A percentile compares a stretch with the other conserved stretches of the same genome.
Conservation (phyloP, 1,140 invertebrate genomes). For the Battus philenor region DNA sequence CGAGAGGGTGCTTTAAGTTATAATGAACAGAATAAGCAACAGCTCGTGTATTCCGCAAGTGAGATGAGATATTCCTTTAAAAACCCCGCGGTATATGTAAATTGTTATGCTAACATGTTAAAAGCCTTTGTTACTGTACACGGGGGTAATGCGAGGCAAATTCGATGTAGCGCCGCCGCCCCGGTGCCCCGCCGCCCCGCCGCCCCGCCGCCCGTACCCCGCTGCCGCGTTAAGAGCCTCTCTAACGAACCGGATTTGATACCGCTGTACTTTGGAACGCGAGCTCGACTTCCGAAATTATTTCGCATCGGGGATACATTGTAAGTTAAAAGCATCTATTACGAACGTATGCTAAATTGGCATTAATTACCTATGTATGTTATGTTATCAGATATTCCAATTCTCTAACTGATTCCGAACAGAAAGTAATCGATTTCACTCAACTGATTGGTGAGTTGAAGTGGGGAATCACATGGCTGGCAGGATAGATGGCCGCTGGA, state of each 20-base stretch:
- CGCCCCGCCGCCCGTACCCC: slow-evolving; percentile 3
- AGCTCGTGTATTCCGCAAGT: too few relatives aligned
- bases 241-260: slow-evolving; percentile 17
- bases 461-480: too few relatives aligned
- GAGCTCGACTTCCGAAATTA: slow-evolving; percentile 8
- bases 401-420: too few relatives aligned
- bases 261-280: slow-evolving; percentile 5
- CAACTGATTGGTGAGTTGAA: too few relatives aligned
- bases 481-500: too few relatives aligned
- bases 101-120: slow-evolving; percentile 16
- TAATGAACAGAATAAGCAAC: too few relatives aligned
- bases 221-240: slow-evolving; percentile 6
- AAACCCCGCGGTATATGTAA: slow-evolving; percentile 14
- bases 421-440: too few relatives aligned
- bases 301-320: not conserved
- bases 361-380: too few relatives aligned
- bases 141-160: slow-evolving; percentile 13
- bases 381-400: too few relatives aligned
- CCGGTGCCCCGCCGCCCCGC: not conserved
- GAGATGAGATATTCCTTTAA: too few relatives aligned
- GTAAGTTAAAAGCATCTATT: not conserved
- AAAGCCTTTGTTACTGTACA: slow-evolving; percentile 16
- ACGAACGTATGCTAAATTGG: too few relatives aligned
- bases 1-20: too few relatives aligned
- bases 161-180: slow-evolving; percentile 10